Conservation (phyloP, 2,888 invertebrate species). For the Melanostoma scalare region DNA sequence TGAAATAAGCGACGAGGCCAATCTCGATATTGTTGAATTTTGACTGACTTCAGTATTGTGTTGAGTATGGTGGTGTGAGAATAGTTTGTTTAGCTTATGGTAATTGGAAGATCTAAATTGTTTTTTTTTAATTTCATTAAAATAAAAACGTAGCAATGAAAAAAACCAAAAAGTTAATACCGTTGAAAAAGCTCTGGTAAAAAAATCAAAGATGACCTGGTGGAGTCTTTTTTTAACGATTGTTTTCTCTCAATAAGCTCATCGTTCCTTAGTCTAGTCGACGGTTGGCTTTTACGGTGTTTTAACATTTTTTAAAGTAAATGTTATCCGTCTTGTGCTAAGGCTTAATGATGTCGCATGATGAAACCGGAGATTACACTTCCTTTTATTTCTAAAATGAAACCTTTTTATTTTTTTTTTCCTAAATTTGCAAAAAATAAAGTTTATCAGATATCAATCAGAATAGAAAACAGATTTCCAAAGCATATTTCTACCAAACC, state of each 20-base stretch:
- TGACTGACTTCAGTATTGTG: slow-evolving; percentile 6
- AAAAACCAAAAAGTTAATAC: neutral
- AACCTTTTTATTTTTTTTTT: no score
- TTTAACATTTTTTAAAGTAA: slow-evolving; percentile 9
- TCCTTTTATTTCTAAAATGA: no score
- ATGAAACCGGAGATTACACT: no score
- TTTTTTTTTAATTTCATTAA: neutral
- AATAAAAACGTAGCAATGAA: neutral
- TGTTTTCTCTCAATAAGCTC: neutral
- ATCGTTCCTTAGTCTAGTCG: neutral
- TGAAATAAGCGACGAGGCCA: slow-evolving; percentile 46
- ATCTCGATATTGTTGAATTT: slow-evolving; percentile 32
- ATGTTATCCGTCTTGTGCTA: neutral
- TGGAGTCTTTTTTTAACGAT: neutral
- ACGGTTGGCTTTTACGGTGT: slow-evolving; percentile 28
- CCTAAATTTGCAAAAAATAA: no score
- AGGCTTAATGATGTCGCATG: no score
- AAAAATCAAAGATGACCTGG: slow-evolving; percentile 16
- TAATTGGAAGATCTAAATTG: neutral
- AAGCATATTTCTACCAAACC: no score
- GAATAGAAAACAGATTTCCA: no score
- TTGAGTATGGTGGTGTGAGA: slow-evolving; percentile 23
- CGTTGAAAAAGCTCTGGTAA: slow-evolving; percentile 11
- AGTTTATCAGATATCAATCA: no score
- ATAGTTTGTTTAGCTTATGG: slow-evolving; percentile 31